Percentiles rank a stretch among this genome's conserved stretches.
Evolutionary conservation across 2,113 vertebrate genomes (phyloP).

Genomic region (Panurus biarmicus): DNA sequence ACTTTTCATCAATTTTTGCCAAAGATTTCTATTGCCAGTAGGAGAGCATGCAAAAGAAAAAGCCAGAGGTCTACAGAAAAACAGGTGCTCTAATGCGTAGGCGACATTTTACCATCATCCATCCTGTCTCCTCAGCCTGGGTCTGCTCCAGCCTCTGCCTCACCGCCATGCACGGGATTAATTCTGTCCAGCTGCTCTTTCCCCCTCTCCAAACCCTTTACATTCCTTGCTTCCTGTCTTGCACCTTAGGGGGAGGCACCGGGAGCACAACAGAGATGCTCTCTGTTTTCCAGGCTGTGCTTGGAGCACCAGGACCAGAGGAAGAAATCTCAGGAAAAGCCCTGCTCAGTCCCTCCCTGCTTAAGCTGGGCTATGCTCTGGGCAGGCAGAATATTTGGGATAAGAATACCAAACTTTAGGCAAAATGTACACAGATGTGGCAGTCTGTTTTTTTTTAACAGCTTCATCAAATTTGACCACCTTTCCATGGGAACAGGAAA

Average conservation of each 20-base stretch:
- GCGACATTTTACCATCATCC: not conserved
- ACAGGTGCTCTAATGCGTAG: not conserved
- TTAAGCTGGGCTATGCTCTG: not conserved
- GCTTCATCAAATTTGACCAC: not conserved
- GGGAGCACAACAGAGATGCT: not conserved
- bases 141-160: not conserved
- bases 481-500: not conserved
- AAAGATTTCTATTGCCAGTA: not conserved
- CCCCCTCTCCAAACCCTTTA: not conserved
- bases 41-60: not conserved
- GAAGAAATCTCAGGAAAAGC: not conserved
- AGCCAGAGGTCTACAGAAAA: not conserved
- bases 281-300: not conserved
- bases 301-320: not conserved
- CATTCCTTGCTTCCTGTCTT: accelerated
- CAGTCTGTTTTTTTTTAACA: not conserved
- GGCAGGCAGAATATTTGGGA: not conserved
- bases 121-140: not conserved
- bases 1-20: not conserved
- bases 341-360: not conserved
- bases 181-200: not conserved
- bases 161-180: not conserved
- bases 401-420: not conserved
- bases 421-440: not conserved
- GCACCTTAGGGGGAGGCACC: not conserved